Base-by-base conservation (phyloP, 2,888 invertebrate genomes). In the Oxycera nigricornis region DNA sequence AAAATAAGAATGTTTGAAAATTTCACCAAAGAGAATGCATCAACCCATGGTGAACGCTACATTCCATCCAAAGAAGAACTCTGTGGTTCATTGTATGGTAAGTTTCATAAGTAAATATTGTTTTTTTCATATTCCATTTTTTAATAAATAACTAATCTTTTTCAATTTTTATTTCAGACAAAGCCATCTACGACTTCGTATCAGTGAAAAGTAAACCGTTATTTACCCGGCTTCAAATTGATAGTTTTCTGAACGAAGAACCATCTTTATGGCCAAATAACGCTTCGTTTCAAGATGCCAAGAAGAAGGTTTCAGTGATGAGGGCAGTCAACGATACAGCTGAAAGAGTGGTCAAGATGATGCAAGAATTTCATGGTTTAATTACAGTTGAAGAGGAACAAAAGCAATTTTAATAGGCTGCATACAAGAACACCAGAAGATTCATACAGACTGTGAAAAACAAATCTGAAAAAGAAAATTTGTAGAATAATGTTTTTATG, bases 311-410 rank as follows among this genome's bases (percentile, higher is more conserved):
- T 28, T 50, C 41, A 22, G 41, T 62, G 31, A 11, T 76, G 20
- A 76, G 61, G 35, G 73, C 52, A 73, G 76, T 76, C 55, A 76
- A 76, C 59, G 74, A 76, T 73, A 55, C 68, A 35, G 76, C 72
- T 59, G 76, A 74, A 72, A 74, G 74, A 72, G 74, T 73, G 31
- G 73, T 76, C 24, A 74, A 76, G 68, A 68, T 74, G 30, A 74
- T 74, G 76, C 62, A 74, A 62, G 76, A 76, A 50, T 74, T 76
- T 61, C 70, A 76, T 76, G 72, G 74, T n/a, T 62, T 76, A 28
- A 28, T 76, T 20, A 72, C 62, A 11, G 74, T 61, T 50, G 68
- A 73, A 26, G 61, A 68, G 59, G 70, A 59, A 68, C 55, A 59
- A 57, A 35, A 35, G 35, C 30, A 28, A 61, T 61, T 31, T 61